Evolutionary conservation across 2,113 vertebrate genomes (phyloP), one percentile per base, ranked within the genome.

Genomic region (Cyanistes caeruleus): DNA sequence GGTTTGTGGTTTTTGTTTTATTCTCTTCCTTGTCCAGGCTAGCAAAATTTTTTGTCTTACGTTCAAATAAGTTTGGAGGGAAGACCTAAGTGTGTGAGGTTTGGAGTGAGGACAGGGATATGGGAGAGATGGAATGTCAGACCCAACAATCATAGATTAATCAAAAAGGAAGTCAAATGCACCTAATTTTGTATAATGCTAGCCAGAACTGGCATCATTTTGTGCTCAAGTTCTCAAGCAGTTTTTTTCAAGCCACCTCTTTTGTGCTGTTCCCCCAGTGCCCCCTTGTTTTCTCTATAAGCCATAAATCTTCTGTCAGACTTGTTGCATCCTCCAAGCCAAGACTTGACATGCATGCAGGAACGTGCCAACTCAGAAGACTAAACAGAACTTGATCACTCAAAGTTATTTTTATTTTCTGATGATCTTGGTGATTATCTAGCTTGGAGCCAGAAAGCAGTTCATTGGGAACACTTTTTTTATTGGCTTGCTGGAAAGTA

Each of bases 211-310:
- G 44, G 9, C 5, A 21, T 15, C 4, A 63, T 90, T 33, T 49
- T 84, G 9, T 44, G 3, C n/a, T 68, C 5, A 3, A 4, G 68
- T 88, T 77, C 44, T 75, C 20, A 43, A 46, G 33, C 30, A 39
- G 21, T 25, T 81, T 21, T 21, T 91, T 52, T 27, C 3, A 48
- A 56, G 11, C 10, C 8, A 7, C 13, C 14, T 74, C 2, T 65
- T 49, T 35, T 5, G 3, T 49, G 23, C 15, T 72, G 7, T 11
- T 2, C 1, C 1, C 4, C 1, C 0, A 0, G 35, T 70, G 15
- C 23, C 19, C 21, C 2, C 11, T 51, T 91, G 25, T 33, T 37
- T 43, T 89, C 56, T 80, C 23, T 15, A 58, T 35, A 80, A n/a
- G 68, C 55, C 2, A 5, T 51, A 87, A 58, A 35, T 15, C 9